phyloP scores from a whole-genome alignment of 2,797 vertebrate genomes.

The Loris lydekkerianus region DNA sequence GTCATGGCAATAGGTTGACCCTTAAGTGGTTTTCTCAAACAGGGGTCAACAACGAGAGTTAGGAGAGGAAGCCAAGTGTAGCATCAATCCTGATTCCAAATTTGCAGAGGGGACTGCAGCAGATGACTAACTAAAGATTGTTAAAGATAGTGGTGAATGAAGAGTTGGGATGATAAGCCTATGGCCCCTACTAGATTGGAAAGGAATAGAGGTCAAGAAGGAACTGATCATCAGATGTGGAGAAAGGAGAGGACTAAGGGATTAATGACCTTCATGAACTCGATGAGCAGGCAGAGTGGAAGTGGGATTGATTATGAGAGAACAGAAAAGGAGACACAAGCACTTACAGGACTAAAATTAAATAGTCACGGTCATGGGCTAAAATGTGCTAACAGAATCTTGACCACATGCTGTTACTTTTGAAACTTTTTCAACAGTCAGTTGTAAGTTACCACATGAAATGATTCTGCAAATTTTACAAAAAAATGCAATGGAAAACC shows the following conservation, averaged over 20 bases:
- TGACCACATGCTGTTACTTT: neutral
- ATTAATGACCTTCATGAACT: neutral
- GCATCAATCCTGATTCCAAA: neutral
- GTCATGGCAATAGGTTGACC: neutral
- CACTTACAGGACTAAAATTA: conserved; percentile 15
- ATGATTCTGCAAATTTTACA: neutral
- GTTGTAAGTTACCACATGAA: neutral
- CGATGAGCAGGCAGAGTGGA: neutral
- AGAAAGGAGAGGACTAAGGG: neutral
- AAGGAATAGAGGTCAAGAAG: neutral
- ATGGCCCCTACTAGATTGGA: neutral
- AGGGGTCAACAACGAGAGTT: neutral
- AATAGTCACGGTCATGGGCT: neutral
- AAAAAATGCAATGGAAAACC: neutral
- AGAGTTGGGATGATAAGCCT: neutral
- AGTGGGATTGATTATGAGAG: neutral
- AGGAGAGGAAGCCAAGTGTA: neutral
- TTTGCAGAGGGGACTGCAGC: neutral
- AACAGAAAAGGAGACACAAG: neutral
- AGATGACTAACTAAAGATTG: neutral
- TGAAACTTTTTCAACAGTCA: neutral
- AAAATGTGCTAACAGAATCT: conserved; percentile 25
- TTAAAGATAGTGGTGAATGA: neutral
- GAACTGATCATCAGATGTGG: neutral
- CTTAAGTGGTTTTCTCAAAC: neutral